phyloP scores from a whole-genome alignment of 1,140 invertebrate species.

The Papilio polyxenes region DNA sequence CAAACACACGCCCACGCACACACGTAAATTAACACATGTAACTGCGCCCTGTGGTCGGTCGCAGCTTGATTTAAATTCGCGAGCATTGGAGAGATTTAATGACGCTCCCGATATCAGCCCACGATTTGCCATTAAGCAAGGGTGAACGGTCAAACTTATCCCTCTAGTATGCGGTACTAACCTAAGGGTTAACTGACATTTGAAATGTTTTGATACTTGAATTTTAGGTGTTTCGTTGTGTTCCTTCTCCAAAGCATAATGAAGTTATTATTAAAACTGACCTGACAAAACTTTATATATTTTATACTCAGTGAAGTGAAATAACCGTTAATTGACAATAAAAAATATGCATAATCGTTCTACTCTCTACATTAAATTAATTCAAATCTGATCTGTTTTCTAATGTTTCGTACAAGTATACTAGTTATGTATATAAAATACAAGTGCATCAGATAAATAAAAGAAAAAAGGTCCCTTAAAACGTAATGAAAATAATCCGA shows the following conservation, averaged over 20 bases:
- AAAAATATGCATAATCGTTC: too few relatives aligned
- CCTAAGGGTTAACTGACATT: neutral
- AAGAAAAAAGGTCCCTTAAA: neutral
- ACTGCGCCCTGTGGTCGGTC: constrained; percentile 31
- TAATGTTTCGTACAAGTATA: too few relatives aligned
- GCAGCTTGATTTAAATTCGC: constrained; percentile 39
- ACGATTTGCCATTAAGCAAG: constrained; percentile 21
- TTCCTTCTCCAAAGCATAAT: too few relatives aligned
- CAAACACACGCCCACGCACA: neutral
- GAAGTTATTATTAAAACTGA: too few relatives aligned
- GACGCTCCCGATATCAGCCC: constrained; percentile 25
- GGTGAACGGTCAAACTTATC: constrained; percentile 3
- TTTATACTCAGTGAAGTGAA: too few relatives aligned
- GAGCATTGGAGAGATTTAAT: constrained; percentile 33
- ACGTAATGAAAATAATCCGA: neutral
- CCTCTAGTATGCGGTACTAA: neutral
- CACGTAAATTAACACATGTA: constrained; percentile 29
- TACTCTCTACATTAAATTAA: too few relatives aligned
- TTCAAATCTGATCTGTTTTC: too few relatives aligned
- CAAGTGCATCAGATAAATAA: too few relatives aligned
- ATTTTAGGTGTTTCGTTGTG: neutral
- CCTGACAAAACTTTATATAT: too few relatives aligned
- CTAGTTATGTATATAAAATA: too few relatives aligned
- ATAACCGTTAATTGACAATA: too few relatives aligned
- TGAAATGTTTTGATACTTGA: constrained; percentile 12